These are phyloP conservation scores for Tetragonisca angustula DNA, from an alignment of 2,888 invertebrate genomes.

Conservation along the genomic window DNA sequence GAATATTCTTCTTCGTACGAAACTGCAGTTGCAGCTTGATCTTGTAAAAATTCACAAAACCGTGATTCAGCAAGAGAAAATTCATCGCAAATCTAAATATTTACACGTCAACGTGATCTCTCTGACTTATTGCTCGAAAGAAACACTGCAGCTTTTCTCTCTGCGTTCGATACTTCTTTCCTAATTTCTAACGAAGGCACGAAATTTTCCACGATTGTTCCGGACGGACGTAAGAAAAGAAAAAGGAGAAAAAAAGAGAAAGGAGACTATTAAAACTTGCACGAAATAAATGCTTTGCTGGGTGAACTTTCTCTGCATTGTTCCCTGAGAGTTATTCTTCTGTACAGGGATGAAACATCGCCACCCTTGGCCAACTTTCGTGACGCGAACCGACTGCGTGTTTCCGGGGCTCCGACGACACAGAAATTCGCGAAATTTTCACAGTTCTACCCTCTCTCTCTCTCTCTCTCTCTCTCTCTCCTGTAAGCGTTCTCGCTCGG, in stretches of 20 bases:
- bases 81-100: too few species aligned
- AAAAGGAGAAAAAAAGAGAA: too few species aligned
- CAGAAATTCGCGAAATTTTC: slow-evolving; percentile 14
- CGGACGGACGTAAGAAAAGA: background rate
- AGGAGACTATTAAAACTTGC: background rate
- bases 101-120: too few species aligned
- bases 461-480: background rate
- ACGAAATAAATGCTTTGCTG: too few species aligned
- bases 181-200: background rate
- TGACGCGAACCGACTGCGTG: slow-evolving; percentile 23
- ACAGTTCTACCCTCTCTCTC: background rate
- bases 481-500: background rate
- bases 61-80: too few species aligned
- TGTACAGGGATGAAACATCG: background rate
- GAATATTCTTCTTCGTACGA: too few species aligned
- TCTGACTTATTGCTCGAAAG: background rate
- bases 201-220: background rate
- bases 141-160: background rate
- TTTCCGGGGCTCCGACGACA: background rate
- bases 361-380: slow-evolving; percentile 35
- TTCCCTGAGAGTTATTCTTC: background rate
- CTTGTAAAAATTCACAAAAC: too few species aligned
- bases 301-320: background rate
- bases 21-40: too few species aligned
- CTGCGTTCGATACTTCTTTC: background rate